Evolutionary conservation across 2,113 vertebrate genomes (phyloP).

Genomic region (Mirounga angustirostris): DNA sequence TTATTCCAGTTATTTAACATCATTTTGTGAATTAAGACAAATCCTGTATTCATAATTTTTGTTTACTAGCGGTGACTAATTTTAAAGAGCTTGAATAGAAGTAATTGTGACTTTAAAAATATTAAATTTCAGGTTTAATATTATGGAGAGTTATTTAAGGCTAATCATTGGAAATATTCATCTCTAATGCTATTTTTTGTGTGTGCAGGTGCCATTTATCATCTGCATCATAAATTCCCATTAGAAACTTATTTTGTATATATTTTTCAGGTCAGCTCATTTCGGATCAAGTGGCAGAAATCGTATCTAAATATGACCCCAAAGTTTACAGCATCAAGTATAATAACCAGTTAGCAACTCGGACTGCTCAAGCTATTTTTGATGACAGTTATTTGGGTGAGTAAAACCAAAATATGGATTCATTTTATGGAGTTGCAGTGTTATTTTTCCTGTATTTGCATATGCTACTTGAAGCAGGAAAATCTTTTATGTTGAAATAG

Average conservation of each 20-base stretch:
- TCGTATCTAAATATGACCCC: constrained; percentile 89
- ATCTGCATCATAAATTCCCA: neutral
- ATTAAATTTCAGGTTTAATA: neutral
- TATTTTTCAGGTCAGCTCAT: constrained; percentile 94
- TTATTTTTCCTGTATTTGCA: neutral
- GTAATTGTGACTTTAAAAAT: neutral
- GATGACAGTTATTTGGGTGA: constrained; percentile 98
- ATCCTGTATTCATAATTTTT: neutral
- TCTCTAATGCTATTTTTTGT: neutral
- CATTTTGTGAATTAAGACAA: neutral
- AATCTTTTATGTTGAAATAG: neutral
- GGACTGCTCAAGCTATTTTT: constrained; percentile 92
- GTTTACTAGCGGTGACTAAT: neutral
- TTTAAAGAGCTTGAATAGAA: neutral
- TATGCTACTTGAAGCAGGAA: neutral
- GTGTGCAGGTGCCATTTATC: rapidly evolving
- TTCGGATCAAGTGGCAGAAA: constrained; percentile 95
- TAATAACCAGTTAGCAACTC: constrained; percentile 91
- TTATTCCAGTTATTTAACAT: neutral
- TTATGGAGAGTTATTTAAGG: neutral
- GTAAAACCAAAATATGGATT: constrained; percentile 60
- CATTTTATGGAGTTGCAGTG: neutral
- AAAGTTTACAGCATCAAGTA: constrained; percentile 89
- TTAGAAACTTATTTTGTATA: neutral
- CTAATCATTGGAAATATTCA: neutral